Percentiles rank a stretch among this genome's conserved stretches.
Conservation (phyloP, 30 jellyfish, hydroid and myxozoan species). For the Haliclystus octoradiatus region DNA sequence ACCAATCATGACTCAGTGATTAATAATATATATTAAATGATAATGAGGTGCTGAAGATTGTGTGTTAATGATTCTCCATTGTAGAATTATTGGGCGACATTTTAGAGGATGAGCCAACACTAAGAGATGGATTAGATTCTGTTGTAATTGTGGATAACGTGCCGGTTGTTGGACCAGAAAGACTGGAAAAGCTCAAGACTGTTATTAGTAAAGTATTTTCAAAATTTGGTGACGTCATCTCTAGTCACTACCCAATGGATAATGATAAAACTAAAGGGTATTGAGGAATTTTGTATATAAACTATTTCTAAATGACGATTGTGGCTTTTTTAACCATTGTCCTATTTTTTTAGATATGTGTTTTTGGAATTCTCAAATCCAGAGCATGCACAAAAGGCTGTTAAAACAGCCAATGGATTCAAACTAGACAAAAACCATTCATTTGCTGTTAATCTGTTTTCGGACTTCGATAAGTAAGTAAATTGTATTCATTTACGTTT, state of each 20-base stretch:
- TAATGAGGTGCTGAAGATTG: neutral
- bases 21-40: neutral
- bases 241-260: slow-evolving; percentile 80
- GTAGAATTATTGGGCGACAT: slow-evolving; percentile 75
- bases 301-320: too few species aligned
- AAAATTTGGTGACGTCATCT: slow-evolving; percentile 69
- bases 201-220: slow-evolving; percentile 81
- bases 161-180: slow-evolving; percentile 95
- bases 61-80: neutral
- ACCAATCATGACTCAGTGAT: too few species aligned
- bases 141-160: slow-evolving; percentile 90
- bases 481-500: neutral
- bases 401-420: slow-evolving; percentile 91
- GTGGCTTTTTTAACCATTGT: too few species aligned
- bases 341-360: slow-evolving; percentile 38
- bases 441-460: slow-evolving; percentile 78
- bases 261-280: slow-evolving; percentile 94
- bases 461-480: slow-evolving; percentile 84
- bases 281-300: neutral
- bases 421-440: slow-evolving; percentile 86
- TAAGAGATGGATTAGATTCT: slow-evolving; percentile 81
- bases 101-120: slow-evolving; percentile 74
- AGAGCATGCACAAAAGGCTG: slow-evolving; percentile 86
- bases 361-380: slow-evolving; percentile 88
- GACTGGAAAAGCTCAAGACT: slow-evolving; percentile 81